These are phyloP conservation scores for Catostomus latipinnis DNA, from an alignment of 2,797 vertebrate genomes.

Conservation along the genomic window DNA sequence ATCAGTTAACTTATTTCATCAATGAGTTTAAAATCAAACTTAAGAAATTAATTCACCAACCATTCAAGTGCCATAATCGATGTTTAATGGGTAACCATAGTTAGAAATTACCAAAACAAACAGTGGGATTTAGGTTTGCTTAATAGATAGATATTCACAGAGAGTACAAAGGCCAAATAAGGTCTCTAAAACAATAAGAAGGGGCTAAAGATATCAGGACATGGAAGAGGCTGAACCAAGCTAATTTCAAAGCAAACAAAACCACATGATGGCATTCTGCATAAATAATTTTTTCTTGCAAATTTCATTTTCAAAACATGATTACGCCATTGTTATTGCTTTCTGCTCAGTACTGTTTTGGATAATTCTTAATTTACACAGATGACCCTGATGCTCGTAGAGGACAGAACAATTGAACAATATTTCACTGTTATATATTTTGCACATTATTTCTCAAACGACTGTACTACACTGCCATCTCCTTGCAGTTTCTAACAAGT, in stretches of 20 bases:
- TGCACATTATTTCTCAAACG: constrained; percentile 5
- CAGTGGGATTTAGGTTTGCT: neutral
- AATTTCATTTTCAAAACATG: constrained; percentile 37
- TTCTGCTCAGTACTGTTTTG: constrained; percentile 50
- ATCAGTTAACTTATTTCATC: constrained; percentile 6
- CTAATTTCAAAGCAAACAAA: constrained; percentile 33
- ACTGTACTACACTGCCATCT: no score
- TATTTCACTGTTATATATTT: constrained; percentile 24
- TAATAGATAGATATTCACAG: constrained; percentile 28
- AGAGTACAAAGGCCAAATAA: constrained; percentile 28
- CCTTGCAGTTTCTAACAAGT: constrained; percentile 15
- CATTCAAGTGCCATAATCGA: constrained; percentile 26
- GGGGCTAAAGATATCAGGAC: constrained; percentile 2
- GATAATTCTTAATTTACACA: constrained; percentile 41
- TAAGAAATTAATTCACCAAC: constrained; percentile 24
- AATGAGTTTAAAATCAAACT: constrained; percentile 5
- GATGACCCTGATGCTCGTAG: constrained; percentile 51
- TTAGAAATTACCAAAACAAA: constrained; percentile 41
- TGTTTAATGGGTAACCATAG: constrained; percentile 9
- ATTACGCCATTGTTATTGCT: constrained; percentile 53
- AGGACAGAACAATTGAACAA: constrained; percentile 20
- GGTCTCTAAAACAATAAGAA: constrained; percentile 23
- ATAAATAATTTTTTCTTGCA: constrained; percentile 36
- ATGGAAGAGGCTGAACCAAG: constrained; percentile 16
- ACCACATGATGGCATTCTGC: constrained; percentile 19